Evolutionary conservation across 2,797 vertebrate species (phyloP), one percentile per base, ranked within the genome.

Genomic region (Eptatretus atami): DNA sequence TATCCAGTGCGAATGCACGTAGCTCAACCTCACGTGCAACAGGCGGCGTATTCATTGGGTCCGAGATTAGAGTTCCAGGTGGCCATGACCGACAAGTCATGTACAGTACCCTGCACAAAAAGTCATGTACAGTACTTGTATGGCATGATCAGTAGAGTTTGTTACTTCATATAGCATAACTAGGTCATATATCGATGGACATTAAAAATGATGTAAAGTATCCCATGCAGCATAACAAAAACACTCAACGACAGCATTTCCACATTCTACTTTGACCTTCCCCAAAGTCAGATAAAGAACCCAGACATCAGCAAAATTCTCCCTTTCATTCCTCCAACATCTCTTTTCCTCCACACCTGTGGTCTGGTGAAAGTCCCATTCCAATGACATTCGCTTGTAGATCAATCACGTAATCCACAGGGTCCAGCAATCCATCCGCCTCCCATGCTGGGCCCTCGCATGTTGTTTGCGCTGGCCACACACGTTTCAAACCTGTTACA

Each of bases 81-180:
- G 90, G 92, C 92, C 92, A 98, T 3, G 92, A 83, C 1, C 87
- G 82, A 73, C 87, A 94, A 70, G 94, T 96, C 65, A 98, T 86
- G 0, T 98, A 95, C 55, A 98, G 74, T 71, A 92, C 95, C 76
- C 92, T 98, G 71, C 64, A 11, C 63, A 53, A n/a, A 44, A 44
- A 44, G 31, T 44, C 31, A 44, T 8, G 6, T 44, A 8, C 31
- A 44, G 31, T 3, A 44, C 31, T 44, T 44, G 31, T 44, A 44
- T 44, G 31, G 31, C 31, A 44, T 44, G 31, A 44, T 8, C 4
- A 44, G 4, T 44, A 44, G 31, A 5, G 31, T 44, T 44, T 44
- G 31, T 44, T 44, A 44, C 31, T 8, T 44, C 31, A 44, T 44
- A 44, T 44, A 2, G 31, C 2, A 2, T 44, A 44, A 44, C 31